Evolutionary conservation across 2,888 invertebrate species (phyloP), one percentile per base, ranked within the genome.

Genomic region (Chrysina gloriosa): DNA sequence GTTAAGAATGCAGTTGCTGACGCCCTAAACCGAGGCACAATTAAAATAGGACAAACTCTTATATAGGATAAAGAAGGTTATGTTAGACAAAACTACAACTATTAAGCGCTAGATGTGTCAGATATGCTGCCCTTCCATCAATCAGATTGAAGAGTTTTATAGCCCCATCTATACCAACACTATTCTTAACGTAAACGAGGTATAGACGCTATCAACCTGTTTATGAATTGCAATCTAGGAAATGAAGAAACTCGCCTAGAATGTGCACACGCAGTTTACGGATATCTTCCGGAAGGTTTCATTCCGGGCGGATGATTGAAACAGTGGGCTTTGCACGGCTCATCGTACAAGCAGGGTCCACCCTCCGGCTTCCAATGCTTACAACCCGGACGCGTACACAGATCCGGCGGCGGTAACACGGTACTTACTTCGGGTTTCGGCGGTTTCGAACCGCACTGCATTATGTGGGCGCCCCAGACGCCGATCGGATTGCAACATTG

Each of bases 241-340:
- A 48, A 34, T 21, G 25, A 65, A 61, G 19, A 36, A 66, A 66
- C 66, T 66, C 66, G 66, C 66, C 66, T 66, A 56, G 25, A 47
- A 64, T 19, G 27, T 23, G 31, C 5, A 63, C 47, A 63, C 29
- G 31, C 11, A 36, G 11, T 36, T 54, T 58, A 67, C 14, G 58
- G 36, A 31, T 65, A 56, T 65, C 48, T 67, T 31, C 65, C 65
- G 23, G 71, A 69, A 2, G 75, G 70, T 70, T 75, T 74, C 47
- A 72, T 71, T 67, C 75, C 82, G 14, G 73, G 72, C 5, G 81
- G 82, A 71, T 81, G 81, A 72, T 83, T 79, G 65, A 73, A 80
- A 72, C 83, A 83, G 65, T 80, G 77, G 9, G 83, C 83, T 69
- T 77, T 81, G 71, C 83, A 83, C 14, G 82, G 82, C 31, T 76